Evolutionary conservation across 2,888 invertebrate genomes (phyloP).

Genomic region (Orchesellides sinensis): DNA sequence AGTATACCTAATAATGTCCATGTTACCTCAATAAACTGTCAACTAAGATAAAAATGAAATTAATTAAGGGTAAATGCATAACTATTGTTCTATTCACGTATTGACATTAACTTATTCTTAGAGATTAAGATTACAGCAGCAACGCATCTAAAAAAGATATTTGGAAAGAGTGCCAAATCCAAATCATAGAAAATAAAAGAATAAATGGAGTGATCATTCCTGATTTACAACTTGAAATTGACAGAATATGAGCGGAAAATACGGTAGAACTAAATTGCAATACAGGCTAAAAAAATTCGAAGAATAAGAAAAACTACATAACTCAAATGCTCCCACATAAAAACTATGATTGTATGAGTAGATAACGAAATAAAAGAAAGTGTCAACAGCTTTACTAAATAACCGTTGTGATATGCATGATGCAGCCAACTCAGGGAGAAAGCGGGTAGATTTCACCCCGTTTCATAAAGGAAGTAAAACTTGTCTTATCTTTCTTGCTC

Average conservation of each 20-base stretch:
- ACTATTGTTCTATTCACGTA: too few species aligned
- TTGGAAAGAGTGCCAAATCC: neutral
- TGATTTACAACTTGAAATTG: conserved; percentile 63
- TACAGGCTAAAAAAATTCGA: conserved; percentile 14
- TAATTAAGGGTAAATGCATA: too few species aligned
- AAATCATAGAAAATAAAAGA: conserved; percentile 49
- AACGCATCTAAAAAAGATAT: too few species aligned
- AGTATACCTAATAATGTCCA: too few species aligned
- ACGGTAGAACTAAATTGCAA: conserved; percentile 28
- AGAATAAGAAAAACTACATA: neutral
- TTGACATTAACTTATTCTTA: too few species aligned
- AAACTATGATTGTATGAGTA: neutral
- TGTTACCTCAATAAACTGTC: too few species aligned
- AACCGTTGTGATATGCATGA: conserved; percentile 26
- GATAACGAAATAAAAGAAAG: neutral
- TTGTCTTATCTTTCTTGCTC: conserved; percentile 30
- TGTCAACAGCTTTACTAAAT: conserved; percentile 1
- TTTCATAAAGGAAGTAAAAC: conserved; percentile 40
- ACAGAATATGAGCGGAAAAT: conserved; percentile 51
- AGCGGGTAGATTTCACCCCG: conserved; percentile 48
- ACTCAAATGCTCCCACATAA: neutral
- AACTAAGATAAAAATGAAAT: too few species aligned
- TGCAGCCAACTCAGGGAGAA: conserved; percentile 43
- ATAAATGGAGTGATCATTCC: conserved; percentile 56
- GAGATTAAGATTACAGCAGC: conserved; percentile 9